Conservation (phyloP, 2,113 vertebrate species). For the Sardina pilchardus region DNA sequence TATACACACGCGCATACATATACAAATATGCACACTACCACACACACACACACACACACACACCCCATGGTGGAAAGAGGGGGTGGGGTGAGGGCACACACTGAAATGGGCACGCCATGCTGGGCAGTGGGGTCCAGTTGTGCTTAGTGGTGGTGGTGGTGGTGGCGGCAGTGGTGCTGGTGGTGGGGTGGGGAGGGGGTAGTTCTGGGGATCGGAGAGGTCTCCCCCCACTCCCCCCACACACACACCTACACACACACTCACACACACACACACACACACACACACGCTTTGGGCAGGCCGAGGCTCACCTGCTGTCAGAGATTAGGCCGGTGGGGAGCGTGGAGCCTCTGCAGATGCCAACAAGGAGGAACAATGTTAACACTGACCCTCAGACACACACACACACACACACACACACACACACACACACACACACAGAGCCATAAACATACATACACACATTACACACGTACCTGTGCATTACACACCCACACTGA, state of each 20-base stretch:
- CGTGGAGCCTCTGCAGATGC: slow-evolving; percentile 66
- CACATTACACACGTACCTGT: background rate
- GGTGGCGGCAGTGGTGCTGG: background rate
- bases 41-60: background rate
- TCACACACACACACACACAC: background rate
- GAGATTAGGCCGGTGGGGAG: slow-evolving; percentile 74
- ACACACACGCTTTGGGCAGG: background rate
- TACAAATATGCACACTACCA: slow-evolving; percentile 10
- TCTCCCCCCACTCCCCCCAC: background rate
- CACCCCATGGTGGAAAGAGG: background rate
- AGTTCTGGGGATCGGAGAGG: slow-evolving; percentile 29
- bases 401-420: slow-evolving; percentile 1
- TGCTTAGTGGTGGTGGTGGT: slow-evolving; percentile 16
- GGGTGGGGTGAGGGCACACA: slow-evolving; percentile 39
- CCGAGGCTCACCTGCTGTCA: slow-evolving; percentile 73
- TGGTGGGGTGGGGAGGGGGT: slow-evolving; percentile 40
- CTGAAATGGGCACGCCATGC: slow-evolving; percentile 39
- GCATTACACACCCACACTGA: background rate
- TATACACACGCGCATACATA: background rate
- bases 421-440: background rate
- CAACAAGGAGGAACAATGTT: slow-evolving; percentile 49
- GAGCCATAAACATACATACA: background rate
- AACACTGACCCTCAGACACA: background rate
- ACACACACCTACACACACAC: background rate
- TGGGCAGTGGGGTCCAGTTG: slow-evolving; percentile 37